phyloP scores from a whole-genome alignment of 2,888 invertebrate species.

The Notocelia uddmanniana region DNA sequence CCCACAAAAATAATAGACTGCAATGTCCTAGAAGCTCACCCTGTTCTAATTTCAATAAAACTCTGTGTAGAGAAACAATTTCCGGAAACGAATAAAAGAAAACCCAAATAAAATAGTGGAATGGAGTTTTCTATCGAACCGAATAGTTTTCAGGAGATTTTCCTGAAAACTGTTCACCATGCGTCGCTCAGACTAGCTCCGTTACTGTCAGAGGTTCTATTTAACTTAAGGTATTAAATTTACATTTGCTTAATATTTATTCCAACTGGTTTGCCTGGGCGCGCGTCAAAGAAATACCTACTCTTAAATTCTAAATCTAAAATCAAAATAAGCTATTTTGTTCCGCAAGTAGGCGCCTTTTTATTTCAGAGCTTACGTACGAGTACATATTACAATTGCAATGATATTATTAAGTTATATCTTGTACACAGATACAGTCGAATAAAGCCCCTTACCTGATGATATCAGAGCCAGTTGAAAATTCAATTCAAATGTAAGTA shows the following conservation, averaged over 20 bases:
- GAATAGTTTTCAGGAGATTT: constrained; percentile 81
- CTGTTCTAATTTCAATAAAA: constrained; percentile 42
- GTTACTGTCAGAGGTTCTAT: constrained; percentile 61
- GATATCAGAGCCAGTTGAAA: background rate
- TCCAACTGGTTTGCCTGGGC: no score
- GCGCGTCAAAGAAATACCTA: no score
- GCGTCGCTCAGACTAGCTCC: constrained; percentile 66
- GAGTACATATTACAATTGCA: no score
- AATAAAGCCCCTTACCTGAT: background rate
- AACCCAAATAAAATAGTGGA: constrained; percentile 76
- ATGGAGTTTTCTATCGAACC: constrained; percentile 79
- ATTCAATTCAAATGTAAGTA: background rate
- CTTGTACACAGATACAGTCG: no score
- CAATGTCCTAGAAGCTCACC: constrained; percentile 3
- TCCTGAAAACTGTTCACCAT: constrained; percentile 67
- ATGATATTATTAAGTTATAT: no score
- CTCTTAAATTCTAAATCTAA: no score
- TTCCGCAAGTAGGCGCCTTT: no score
- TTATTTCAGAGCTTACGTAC: no score
- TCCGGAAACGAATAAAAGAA: constrained; percentile 46
- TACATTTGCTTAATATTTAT: background rate
- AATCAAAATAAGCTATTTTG: no score
- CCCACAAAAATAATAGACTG: background rate
- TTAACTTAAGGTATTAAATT: background rate
- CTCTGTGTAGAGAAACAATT: constrained; percentile 39